A percentile compares a stretch with the other conserved stretches of the same genome.
These are phyloP conservation scores for Sebastes diaconus DNA, from an alignment of 2,797 vertebrate genomes.

Conservation along the genomic window DNA sequence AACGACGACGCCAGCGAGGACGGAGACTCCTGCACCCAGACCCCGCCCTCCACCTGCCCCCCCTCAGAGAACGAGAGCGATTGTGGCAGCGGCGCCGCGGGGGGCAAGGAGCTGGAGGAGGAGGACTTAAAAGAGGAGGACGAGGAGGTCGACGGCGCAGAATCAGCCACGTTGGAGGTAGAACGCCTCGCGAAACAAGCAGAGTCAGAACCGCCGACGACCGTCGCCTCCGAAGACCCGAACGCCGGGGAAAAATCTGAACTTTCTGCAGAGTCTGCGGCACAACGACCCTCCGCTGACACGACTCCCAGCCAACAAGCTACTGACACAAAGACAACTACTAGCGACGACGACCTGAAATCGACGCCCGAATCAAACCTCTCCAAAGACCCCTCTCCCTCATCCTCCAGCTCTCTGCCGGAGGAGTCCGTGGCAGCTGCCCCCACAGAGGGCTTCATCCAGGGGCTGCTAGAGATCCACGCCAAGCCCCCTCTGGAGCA, in stretches of 20 bases:
- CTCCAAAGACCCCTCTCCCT: slow-evolving; percentile 59
- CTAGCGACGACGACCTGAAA: slow-evolving; percentile 1
- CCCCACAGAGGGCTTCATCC: slow-evolving; percentile 72
- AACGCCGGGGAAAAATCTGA: neutral
- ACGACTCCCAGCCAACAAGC: slow-evolving; percentile 25
- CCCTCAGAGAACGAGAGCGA: slow-evolving; percentile 80
- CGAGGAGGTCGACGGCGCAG: neutral
- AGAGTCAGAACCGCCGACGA: neutral
- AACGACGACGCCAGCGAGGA: slow-evolving; percentile 81
- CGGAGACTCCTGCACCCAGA: slow-evolving; percentile 70
- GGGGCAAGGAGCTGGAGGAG: slow-evolving; percentile 56
- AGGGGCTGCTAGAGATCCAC: slow-evolving; percentile 86
- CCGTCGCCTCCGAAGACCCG: neutral
- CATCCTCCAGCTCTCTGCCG: slow-evolving; percentile 15
- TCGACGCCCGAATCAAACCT: neutral
- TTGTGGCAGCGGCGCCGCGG: slow-evolving; percentile 59
- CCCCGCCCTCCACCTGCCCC: slow-evolving; percentile 73
- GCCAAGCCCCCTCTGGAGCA: slow-evolving; percentile 81
- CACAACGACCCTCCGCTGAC: neutral
- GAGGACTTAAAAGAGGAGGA: slow-evolving; percentile 25
- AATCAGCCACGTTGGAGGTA: neutral
- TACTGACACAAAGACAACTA: slow-evolving; percentile 58
- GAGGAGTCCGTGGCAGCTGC: neutral
- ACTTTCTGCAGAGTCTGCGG: slow-evolving; percentile 1
- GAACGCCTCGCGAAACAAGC: neutral